Base-by-base conservation (phyloP, 2,888 invertebrate species). In the Caenorhabditis sp. region DNA sequence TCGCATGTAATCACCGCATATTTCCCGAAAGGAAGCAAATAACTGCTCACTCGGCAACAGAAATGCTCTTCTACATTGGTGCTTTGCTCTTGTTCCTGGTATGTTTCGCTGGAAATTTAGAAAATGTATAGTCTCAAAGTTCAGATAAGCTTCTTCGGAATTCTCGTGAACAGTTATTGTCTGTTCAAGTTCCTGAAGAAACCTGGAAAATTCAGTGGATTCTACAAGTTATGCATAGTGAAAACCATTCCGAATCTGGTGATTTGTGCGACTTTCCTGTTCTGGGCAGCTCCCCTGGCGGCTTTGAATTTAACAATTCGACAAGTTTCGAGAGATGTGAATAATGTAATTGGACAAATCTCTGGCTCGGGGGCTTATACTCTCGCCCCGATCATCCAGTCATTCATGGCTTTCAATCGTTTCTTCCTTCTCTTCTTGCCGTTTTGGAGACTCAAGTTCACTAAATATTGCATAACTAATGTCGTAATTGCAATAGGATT, bases 371-470 rank as follows among this genome's bases (percentile, higher is more conserved):
- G 71, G 24, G 62, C 62, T 3, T 71, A 71, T 71, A 47, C 56
- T 13, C 53, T 71, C 13, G 70, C 70, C 11, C 71, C 71, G 11
- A 71, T 71, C n/a, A 64, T 62, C n/a, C 71, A 71, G 35, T 64
- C 56, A 3, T 64, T 71, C 24, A 71, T 71, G 71, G 71, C 71
- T 22, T 40, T 53, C 13, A 71, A 71, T 24, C 71, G 71, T 20
- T 62, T 71, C 47, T 56, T 71, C 24, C 22, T 71, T 1, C 18
- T 71, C 13, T 71, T 35, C 32, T 3, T 71, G 18, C 71, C 71
- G 3, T 64, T 71, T 11, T 71, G 56, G 56, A 40, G 47, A 15
- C n/a, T 64, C 22, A 71, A 56, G 26, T 71, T 53, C 5, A 28
- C 24, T 2, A 44, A 40, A 2, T 55, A 35, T 20, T 53, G 44